These are phyloP conservation scores for Columba janthina DNA, from an alignment of 2,113 vertebrate genomes.

Conservation along the genomic window DNA sequence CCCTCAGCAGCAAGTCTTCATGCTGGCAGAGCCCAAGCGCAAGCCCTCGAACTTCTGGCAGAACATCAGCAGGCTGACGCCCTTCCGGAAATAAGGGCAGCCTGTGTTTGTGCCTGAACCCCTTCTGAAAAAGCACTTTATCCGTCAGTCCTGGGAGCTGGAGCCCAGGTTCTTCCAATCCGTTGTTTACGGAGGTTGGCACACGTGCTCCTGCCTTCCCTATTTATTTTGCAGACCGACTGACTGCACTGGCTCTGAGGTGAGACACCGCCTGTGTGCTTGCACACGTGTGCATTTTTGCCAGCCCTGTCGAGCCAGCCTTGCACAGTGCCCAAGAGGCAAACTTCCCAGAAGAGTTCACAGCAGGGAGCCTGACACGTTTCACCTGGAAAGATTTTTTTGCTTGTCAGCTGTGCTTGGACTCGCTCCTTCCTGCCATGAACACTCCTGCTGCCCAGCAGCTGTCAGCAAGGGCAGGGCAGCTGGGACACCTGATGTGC, in stretches of 20 bases:
- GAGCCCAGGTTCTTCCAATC: slow-evolving; percentile 57
- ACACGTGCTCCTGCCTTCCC: slow-evolving; percentile 5
- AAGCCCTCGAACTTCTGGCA: slow-evolving; percentile 97
- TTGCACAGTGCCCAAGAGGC: background rate
- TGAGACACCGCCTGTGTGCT: background rate
- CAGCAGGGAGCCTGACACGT: background rate
- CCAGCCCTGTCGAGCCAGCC: background rate
- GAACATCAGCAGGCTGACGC: slow-evolving; percentile 92
- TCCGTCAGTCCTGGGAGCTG: slow-evolving; percentile 71
- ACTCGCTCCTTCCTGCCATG: background rate
- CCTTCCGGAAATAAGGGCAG: slow-evolving; percentile 88
- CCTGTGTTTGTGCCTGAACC: slow-evolving; percentile 66
- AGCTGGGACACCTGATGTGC: background rate
- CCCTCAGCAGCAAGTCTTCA: slow-evolving; percentile 91
- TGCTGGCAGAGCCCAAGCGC: slow-evolving; percentile 92
- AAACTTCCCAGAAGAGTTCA: background rate
- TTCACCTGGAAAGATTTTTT: background rate
- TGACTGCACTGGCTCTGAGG: background rate
- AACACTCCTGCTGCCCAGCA: background rate
- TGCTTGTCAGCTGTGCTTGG: background rate
- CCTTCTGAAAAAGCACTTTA: slow-evolving; percentile 84
- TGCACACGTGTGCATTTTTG: background rate
- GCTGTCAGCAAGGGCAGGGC: background rate
- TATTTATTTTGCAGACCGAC: slow-evolving; percentile 33
- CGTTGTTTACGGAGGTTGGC: slow-evolving; percentile 51